phyloP scores from a whole-genome alignment of 1,140 invertebrate genomes.

The Sarcophaga bullata region DNA sequence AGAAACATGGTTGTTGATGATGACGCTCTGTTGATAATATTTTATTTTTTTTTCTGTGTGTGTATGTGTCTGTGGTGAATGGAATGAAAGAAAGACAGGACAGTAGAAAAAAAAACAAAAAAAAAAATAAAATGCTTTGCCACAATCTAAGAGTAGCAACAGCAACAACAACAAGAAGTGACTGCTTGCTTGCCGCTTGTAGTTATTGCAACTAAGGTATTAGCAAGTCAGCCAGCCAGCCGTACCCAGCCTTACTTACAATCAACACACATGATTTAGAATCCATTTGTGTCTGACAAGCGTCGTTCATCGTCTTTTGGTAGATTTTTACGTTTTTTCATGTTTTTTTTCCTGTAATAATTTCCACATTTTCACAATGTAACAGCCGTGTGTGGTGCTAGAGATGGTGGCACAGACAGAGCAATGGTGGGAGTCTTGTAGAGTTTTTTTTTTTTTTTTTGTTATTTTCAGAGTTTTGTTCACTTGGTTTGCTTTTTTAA shows the following conservation, averaged over 20 bases:
- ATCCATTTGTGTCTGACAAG: slow-evolving; percentile 13
- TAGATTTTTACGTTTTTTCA: background rate
- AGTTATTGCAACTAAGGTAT: background rate
- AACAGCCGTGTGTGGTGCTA: background rate
- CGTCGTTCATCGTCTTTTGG: background rate
- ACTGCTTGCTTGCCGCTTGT: background rate
- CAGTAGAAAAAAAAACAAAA: too few species aligned
- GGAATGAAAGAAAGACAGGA: too few species aligned
- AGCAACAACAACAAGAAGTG: too few species aligned
- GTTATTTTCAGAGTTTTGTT: background rate
- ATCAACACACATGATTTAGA: background rate
- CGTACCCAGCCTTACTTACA: background rate
- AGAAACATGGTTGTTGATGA: too few species aligned
- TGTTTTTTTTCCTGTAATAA: background rate
- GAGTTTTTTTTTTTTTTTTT: too few species aligned
- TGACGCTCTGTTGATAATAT: background rate
- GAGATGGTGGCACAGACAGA: too few species aligned
- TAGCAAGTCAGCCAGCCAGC: background rate
- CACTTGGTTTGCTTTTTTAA: background rate
- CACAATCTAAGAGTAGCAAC: background rate
- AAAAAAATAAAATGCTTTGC: background rate
- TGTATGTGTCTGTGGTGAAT: too few species aligned
- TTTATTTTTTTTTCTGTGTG: background rate
- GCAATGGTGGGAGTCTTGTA: slow-evolving; percentile 1
- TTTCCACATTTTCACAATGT: background rate